Conservation (phyloP, 2,888 invertebrate genomes). For the Peribatodes rhomboidaria region DNA sequence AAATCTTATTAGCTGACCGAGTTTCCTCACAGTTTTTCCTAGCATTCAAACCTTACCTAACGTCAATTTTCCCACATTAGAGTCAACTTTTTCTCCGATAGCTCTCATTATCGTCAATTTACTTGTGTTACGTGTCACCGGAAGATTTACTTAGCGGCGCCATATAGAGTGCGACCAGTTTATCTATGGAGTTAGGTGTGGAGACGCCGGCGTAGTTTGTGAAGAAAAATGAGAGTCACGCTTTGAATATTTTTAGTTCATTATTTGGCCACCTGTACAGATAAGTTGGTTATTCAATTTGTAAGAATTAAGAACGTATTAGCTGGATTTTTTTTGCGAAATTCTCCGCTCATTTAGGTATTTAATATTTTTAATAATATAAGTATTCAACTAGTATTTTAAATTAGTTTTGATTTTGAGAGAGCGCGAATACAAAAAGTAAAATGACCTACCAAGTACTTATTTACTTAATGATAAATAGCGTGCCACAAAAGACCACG, state of each 20-base stretch:
- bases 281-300: not conserved
- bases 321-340: too few species aligned
- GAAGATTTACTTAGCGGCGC: conserved; percentile 35
- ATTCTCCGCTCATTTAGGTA: too few species aligned
- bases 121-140: conserved; percentile 29
- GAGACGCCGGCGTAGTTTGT: not conserved
- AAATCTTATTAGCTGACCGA: conserved; percentile 2
- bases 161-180: conserved; percentile 1
- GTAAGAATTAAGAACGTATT: too few species aligned
- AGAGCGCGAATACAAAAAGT: too few species aligned
- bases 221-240: not conserved
- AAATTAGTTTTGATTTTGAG: too few species aligned
- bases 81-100: conserved; percentile 15
- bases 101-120: conserved; percentile 26
- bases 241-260: not conserved
- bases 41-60: conserved; percentile 13
- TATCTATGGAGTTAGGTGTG: not conserved
- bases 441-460: too few species aligned
- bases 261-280: not conserved
- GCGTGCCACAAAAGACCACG: not conserved
- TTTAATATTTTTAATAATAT: too few species aligned
- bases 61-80: conserved; percentile 17
- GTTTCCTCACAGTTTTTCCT: conserved; percentile 13
- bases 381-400: too few species aligned
- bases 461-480: too few species aligned